Percentiles rank a stretch among this genome's conserved stretches.
phyloP scores from a whole-genome alignment of 2,797 vertebrate genomes.

The Cuculus canorus region DNA sequence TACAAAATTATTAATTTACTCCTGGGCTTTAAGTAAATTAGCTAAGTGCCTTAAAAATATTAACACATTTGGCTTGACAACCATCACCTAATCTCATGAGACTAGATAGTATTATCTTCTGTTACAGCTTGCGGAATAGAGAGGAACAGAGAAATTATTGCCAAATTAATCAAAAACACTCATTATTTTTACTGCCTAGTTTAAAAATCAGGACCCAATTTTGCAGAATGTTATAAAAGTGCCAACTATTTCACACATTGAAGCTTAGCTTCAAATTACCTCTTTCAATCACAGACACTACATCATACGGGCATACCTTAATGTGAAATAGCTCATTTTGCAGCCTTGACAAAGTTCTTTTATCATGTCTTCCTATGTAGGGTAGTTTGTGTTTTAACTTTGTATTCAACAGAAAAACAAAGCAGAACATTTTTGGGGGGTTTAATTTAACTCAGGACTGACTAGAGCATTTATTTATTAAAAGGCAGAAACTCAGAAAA shows the following conservation, averaged over 20 bases:
- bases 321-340: not conserved
- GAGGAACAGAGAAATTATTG: constrained; percentile 31
- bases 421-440: not conserved
- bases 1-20: constrained; percentile 21
- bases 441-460: not conserved
- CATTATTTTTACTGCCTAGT: constrained; percentile 17
- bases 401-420: not conserved
- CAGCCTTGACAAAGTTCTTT: not conserved
- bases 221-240: constrained; percentile 45
- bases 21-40: not conserved
- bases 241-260: constrained; percentile 41
- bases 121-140: not conserved
- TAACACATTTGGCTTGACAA: constrained; percentile 21
- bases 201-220: constrained; percentile 39
- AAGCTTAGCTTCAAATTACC: constrained; percentile 42
- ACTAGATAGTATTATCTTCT: not conserved
- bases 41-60: not conserved
- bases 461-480: not conserved
- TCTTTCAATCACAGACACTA: constrained; percentile 31
- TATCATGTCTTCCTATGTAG: not conserved
- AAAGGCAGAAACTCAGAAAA: not conserved
- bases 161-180: constrained; percentile 41
- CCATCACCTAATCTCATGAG: not conserved
- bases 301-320: constrained; percentile 29
- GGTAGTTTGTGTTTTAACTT: not conserved